Evolutionary conservation across 2,797 vertebrate species (phyloP).

Genomic region (Bradypus variegatus): DNA sequence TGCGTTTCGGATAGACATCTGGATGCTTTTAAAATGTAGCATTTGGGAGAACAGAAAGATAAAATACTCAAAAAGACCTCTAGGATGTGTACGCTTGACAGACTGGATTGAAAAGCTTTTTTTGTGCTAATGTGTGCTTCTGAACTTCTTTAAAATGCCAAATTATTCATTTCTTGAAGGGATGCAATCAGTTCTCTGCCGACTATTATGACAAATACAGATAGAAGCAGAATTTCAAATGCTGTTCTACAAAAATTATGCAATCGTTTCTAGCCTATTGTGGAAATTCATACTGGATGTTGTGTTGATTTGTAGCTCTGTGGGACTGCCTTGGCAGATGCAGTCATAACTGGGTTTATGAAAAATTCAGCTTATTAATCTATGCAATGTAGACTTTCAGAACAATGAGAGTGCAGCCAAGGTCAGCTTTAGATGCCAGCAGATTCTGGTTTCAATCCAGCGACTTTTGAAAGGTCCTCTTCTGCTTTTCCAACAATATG

Average conservation of each 20-base stretch:
- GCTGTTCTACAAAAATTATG: slow-evolving; percentile 34
- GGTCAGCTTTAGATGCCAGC: neutral
- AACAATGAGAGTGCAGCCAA: neutral
- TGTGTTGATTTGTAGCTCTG: neutral
- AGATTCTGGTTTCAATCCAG: neutral
- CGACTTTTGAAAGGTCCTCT: neutral
- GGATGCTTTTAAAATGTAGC: slow-evolving; percentile 17
- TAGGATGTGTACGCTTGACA: neutral
- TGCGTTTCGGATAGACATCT: slow-evolving; percentile 31
- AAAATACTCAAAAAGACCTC: neutral
- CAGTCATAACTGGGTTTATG: neutral
- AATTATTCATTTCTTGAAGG: neutral
- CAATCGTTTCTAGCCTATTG: neutral
- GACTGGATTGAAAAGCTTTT: neutral
- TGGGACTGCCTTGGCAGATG: neutral
- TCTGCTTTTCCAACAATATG: neutral
- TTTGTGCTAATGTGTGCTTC: neutral
- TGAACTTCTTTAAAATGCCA: neutral
- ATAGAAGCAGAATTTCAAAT: slow-evolving; percentile 23
- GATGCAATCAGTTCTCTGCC: slow-evolving; percentile 16
- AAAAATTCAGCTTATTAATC: neutral
- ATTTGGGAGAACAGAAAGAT: neutral
- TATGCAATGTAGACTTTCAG: neutral
- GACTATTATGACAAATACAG: slow-evolving; percentile 35
- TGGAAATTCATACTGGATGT: neutral